Evolutionary conservation across 1,140 invertebrate genomes (phyloP).

Genomic region (Rhizoglyphus robini): DNA sequence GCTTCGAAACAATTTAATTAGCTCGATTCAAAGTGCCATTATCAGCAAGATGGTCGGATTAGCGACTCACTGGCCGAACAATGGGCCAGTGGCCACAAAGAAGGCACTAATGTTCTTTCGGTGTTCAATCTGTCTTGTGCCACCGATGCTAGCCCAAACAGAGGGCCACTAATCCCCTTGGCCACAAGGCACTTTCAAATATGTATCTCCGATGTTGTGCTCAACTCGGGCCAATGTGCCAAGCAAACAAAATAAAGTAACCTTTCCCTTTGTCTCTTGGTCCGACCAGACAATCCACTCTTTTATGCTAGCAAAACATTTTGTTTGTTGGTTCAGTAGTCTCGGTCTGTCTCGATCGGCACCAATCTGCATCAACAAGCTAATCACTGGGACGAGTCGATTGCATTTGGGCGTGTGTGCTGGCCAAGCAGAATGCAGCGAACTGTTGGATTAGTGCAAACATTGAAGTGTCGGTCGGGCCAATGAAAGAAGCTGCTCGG

Average conservation of each 20-base stretch:
- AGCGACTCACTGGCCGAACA: not conserved
- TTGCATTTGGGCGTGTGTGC: not conserved
- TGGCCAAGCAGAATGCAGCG: not conserved
- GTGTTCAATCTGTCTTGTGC: not conserved
- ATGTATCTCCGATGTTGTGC: not conserved
- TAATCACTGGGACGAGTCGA: not conserved
- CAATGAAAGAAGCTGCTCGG: not conserved
- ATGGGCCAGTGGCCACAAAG: not conserved
- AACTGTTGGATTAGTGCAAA: constrained; percentile 5
- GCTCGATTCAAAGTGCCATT: not conserved
- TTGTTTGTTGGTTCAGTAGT: too few relatives aligned
- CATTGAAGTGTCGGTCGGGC: not conserved
- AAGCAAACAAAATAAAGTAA: too few relatives aligned
- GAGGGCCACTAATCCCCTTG: not conserved
- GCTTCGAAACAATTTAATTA: constrained; percentile 4
- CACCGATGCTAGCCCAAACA: not conserved
- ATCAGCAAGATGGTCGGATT: constrained; percentile 4
- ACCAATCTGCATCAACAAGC: constrained; percentile 4
- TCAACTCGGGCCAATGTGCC: too few relatives aligned
- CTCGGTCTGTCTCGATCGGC: not conserved
- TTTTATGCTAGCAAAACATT: too few relatives aligned
- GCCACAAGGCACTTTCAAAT: not conserved
- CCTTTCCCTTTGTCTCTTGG: too few relatives aligned
- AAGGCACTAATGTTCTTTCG: not conserved
- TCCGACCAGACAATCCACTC: too few relatives aligned